Base-by-base conservation (phyloP, 2,797 vertebrate genomes). In the Poeciliopsis infans region DNA sequence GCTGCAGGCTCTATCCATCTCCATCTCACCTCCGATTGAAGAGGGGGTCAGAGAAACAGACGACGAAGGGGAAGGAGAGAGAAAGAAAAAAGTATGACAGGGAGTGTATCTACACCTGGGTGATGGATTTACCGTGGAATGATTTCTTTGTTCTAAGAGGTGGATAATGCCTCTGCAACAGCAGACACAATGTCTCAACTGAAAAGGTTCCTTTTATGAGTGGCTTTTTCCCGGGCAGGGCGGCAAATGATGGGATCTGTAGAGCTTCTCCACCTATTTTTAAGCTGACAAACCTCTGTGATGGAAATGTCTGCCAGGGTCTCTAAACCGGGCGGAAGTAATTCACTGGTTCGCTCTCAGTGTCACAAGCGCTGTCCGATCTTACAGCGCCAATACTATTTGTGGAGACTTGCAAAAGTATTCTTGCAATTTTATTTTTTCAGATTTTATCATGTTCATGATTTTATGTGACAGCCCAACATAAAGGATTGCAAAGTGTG, bases 51-150 rank as follows among this genome's bases (percentile, higher is more conserved):
- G 83, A 90, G 79, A 78, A 79, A 89, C 69, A 88, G 39, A 79
- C 49, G 36, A 76, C 66, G 74, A 81, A 33, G 20, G 69, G 72
- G 71, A 82, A 69, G 47, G 76, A 49, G n/a, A 77, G 74, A 79
- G 78, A 45, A 88, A 85, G 77, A 49, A 72, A 64, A 74, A 74
- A 85, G 77, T 77, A 79, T 78, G 82, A 79, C 72, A 70, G 41
- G n/a, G 78, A 90, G 88, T 85, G 78, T 82, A 87, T 92, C 88
- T 88, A 83, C 89, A 90, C 88, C 87, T 85, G 61, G 83, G 87
- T 92, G 94, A 94, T 94, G 91, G 92, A 94, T 94, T 92, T 85
- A 91, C 88, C 88, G 82, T 84, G 81, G 79, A 84, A 78, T 88
- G 88, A 92, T 90, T 90, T 91, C 90, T 92, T 92, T 94, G 89